Evolutionary conservation across 2,888 invertebrate species (phyloP).

Genomic region (Melieria crassipennis): DNA sequence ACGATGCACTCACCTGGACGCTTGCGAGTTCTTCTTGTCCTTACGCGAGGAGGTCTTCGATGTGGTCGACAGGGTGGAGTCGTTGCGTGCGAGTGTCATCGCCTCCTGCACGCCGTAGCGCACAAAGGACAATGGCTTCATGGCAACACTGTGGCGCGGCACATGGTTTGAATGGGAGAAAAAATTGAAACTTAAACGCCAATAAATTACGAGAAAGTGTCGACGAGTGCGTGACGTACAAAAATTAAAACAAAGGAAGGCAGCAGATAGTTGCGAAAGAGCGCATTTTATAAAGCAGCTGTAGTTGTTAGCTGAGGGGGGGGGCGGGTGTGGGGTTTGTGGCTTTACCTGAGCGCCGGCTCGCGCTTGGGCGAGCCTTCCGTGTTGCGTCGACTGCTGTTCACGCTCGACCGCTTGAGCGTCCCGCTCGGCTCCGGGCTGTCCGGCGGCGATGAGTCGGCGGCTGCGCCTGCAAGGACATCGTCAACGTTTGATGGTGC

Average conservation of each 20-base stretch:
- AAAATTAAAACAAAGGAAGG: not conserved
- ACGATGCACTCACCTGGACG: slow-evolving; percentile 61
- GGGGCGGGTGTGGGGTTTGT: not conserved
- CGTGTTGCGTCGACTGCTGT: slow-evolving; percentile 60
- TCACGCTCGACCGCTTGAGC: slow-evolving; percentile 57
- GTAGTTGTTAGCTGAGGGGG: not conserved
- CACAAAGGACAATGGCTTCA: slow-evolving; percentile 70
- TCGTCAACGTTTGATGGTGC: slow-evolving; percentile 73
- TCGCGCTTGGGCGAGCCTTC: slow-evolving; percentile 63
- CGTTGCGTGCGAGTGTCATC: slow-evolving; percentile 66
- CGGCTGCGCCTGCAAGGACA: slow-evolving; percentile 68
- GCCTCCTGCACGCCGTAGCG: slow-evolving; percentile 66
- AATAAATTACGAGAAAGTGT: slow-evolving; percentile 33
- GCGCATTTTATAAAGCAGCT: not conserved
- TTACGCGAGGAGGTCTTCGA: slow-evolving; percentile 66
- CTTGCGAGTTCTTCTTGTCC: slow-evolving; percentile 67
- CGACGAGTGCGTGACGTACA: slow-evolving; percentile 10
- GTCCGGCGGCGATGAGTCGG: slow-evolving; percentile 69
- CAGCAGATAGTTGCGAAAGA: not conserved
- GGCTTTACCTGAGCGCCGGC: slow-evolving; percentile 60
- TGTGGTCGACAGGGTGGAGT: slow-evolving; percentile 72
- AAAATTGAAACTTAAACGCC: slow-evolving; percentile 29
- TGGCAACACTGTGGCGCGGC: slow-evolving; percentile 67
- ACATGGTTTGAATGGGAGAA: slow-evolving; percentile 12
- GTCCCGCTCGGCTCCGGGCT: slow-evolving; percentile 65